Base-by-base conservation (phyloP, 2,888 invertebrate genomes). In the Timema podura region DNA sequence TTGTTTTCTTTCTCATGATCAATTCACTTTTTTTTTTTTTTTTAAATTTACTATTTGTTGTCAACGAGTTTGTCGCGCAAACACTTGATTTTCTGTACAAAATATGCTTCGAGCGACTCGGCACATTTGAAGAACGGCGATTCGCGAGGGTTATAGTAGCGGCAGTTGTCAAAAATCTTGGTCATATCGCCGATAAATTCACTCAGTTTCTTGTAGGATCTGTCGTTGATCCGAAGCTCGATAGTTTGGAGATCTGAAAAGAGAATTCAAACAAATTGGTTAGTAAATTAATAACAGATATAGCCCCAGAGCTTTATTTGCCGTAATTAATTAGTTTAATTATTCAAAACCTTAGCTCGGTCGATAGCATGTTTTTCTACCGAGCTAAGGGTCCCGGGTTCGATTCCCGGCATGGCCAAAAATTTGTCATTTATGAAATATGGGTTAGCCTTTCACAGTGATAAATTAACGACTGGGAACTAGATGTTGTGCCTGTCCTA, bases 131-230 rank as follows among this genome's bases (percentile, higher is more conserved):
- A 97, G 83, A 97, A 96, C 73, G 95, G 93, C 16, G 97, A 95
- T 81, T 96, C 96, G 79, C 93, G 92, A 72, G 96, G 94, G 83
- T 98, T 98, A 84, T 96, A 98, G 80, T 95, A 95, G 75, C 98
- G 91, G 86, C 98, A 98, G 83, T 99, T 99, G 84, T 98, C 97
- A 83, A 98, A 98, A 80, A 99, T 96, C 83, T 96, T 95, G 74
- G 95, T 96, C 90, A 98, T 95, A 81, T 98, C 98, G 80, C 95
- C 95, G 79, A 97, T 94, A 82, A 98, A 97, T 80, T 98, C 96
- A 80, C 93, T 92, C 76, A 98, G 85, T 80, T 91, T 92, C 79
- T 89, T 90, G 82, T 98, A 98, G 67, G 85, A 86, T 79, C 89
- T 89, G 76, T 90, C 89, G 78, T 90, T 90, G 80, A 97, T 90